Base-by-base conservation (phyloP, 2,113 vertebrate species). In the Chroicocephalus ridibundus region DNA sequence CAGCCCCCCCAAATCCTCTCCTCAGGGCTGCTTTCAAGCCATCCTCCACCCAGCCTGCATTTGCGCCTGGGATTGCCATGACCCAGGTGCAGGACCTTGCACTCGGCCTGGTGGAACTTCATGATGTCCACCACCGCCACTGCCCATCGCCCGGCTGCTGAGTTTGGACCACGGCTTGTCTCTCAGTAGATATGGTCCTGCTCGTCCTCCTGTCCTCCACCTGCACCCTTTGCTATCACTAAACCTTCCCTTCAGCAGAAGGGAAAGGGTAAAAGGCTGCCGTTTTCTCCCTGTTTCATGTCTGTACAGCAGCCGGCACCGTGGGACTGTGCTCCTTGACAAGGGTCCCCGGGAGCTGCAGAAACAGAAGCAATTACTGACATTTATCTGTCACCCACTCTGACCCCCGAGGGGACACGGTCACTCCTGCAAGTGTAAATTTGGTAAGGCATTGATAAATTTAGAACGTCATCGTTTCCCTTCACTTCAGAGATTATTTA, bases 241-340 rank as follows among this genome's bases (percentile, higher is more conserved):
- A 10, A 51, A 7, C 22, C 49, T 11, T 10, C 8, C 15, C 29
- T 2, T 5, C 42, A 9, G 34, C 2, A 9, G 31, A 7, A 36
- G 34, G 29, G 7, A 6, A 15, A 54, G 49, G 66, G 40, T 24
- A 21, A 18, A 21, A n/a, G 19, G 52, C 42, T 57, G 29, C 34
- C 2, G 2, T 2, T 40, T 15, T 52, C 11, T 36, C 32, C 29
- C 42, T 15, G 64, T 0, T 15, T 3, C 4, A 29, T 25, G 70
- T 2, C 70, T 14, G 47, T 14, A 32, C 54, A 49, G 65, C n/a
- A 3, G 27, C 65, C 8, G 5, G 42, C 17, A 0, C 25, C 0
- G 1, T 2, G 29, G 32, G 11, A 2, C 27, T 14, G 36, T 21
- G 66, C 47, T 38, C 17, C 55, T 38, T 15, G 21, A 10, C 25